phyloP scores from a whole-genome alignment of 2,113 vertebrate species.

The Sapajus apella region DNA sequence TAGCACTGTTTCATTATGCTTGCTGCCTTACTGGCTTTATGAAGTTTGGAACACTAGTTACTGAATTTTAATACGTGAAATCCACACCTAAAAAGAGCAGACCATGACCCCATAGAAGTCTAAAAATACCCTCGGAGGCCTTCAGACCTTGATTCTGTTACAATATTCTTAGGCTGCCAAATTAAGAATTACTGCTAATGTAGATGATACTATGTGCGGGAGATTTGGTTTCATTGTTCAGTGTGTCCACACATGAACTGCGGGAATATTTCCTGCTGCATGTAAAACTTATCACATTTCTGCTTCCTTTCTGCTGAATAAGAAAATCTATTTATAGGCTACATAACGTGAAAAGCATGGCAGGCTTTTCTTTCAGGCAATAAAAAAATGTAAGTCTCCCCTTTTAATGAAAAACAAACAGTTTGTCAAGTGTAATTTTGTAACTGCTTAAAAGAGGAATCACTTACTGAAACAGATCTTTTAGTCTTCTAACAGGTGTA shows the following conservation, averaged over 20 bases:
- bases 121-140: slow-evolving; percentile 77
- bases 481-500: slow-evolving; percentile 8
- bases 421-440: slow-evolving; percentile 21
- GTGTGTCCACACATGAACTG: slow-evolving; percentile 49
- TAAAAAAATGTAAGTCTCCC: slow-evolving; percentile 61
- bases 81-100: slow-evolving; percentile 66
- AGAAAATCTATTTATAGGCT: slow-evolving; percentile 71
- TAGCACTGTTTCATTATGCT: background rate
- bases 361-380: slow-evolving; percentile 59
- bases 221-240: slow-evolving; percentile 6
- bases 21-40: slow-evolving; percentile 26
- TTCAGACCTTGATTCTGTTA: slow-evolving; percentile 69
- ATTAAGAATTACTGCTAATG: slow-evolving; percentile 57
- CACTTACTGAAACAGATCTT: slow-evolving; percentile 32
- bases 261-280: slow-evolving; percentile 51
- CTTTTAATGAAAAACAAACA: slow-evolving; percentile 38
- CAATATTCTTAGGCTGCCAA: slow-evolving; percentile 67
- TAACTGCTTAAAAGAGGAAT: slow-evolving; percentile 41
- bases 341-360: slow-evolving; percentile 38
- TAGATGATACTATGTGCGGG: background rate
- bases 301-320: slow-evolving; percentile 70
- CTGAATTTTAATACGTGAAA: slow-evolving; percentile 77
- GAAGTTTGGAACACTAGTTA: slow-evolving; percentile 49
- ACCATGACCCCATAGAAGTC: slow-evolving; percentile 66
- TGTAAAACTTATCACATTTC: slow-evolving; percentile 61